phyloP scores from a whole-genome alignment of 1,140 invertebrate species.

The Dendrolimus kikuchii region DNA sequence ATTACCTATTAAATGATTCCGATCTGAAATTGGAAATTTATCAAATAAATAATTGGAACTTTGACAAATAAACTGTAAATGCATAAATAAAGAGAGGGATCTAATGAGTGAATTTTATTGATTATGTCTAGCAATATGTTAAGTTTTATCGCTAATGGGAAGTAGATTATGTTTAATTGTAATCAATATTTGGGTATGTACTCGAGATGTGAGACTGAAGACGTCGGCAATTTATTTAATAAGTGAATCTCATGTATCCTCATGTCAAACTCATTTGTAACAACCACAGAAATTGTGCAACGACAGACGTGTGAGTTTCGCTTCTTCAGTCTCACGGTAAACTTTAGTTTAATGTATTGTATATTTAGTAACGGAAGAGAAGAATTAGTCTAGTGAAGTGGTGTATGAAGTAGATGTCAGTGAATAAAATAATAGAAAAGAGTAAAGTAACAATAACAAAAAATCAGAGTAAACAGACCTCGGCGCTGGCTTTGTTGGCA shows the following conservation, averaged over 20 bases:
- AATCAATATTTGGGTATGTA: no score
- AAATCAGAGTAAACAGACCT: constrained; percentile 17
- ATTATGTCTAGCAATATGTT: not conserved
- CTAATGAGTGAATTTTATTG: no score
- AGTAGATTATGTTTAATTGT: not conserved
- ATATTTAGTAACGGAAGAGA: constrained; percentile 38
- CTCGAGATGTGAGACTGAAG: no score
- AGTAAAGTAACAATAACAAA: no score
- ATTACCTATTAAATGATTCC: constrained; percentile 74
- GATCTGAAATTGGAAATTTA: constrained; percentile 71
- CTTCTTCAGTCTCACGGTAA: not conserved
- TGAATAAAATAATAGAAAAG: no score
- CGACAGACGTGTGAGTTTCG: constrained; percentile 14
- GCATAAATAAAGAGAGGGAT: no score
- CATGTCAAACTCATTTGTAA: no score
- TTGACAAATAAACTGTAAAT: constrained; percentile 11
- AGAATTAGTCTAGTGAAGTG: constrained; percentile 14
- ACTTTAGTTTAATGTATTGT: not conserved
- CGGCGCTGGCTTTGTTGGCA: constrained; percentile 21
- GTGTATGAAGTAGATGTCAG: no score
- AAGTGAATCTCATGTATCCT: no score
- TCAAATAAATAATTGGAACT: constrained; percentile 57
- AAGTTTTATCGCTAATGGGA: not conserved
- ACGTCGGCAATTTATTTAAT: no score
- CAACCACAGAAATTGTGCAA: not conserved